These are phyloP conservation scores for Thecocarcelia acutangulata DNA, from an alignment of 2,888 invertebrate genomes.

Conservation along the genomic window DNA sequence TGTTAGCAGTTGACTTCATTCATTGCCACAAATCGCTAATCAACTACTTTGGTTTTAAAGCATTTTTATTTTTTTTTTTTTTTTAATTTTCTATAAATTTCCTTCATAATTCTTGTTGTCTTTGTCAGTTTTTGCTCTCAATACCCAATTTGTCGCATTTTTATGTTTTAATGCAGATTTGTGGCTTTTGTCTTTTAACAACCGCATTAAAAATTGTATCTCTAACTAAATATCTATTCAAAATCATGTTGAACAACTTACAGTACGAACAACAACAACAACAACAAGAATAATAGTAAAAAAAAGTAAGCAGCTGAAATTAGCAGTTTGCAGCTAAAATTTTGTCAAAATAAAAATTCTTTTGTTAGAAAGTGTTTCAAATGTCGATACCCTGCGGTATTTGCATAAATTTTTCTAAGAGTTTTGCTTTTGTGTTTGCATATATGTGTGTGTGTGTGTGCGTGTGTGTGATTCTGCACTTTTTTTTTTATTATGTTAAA, in stretches of 20 bases:
- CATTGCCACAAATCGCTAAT: slow-evolving; percentile 40
- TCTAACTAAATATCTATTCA: slow-evolving; percentile 61
- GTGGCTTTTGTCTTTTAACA: slow-evolving; percentile 58
- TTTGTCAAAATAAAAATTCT: slow-evolving; percentile 59
- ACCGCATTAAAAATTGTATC: slow-evolving; percentile 64
- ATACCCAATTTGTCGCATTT: slow-evolving; percentile 64
- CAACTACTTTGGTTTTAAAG: slow-evolving; percentile 48
- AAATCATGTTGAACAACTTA: slow-evolving; percentile 31
- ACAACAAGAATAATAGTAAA: not conserved
- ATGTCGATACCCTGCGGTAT: slow-evolving; percentile 70
- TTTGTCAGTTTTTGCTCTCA: slow-evolving; percentile 27
- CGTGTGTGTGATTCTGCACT: not conserved
- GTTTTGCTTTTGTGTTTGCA: not conserved
- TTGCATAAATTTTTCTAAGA: slow-evolving; percentile 49
- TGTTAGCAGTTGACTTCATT: slow-evolving; percentile 20
- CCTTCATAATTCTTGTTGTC: not conserved
- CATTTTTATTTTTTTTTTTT: too few relatives aligned
- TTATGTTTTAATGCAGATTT: slow-evolving; percentile 55
- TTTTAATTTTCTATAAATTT: slow-evolving; percentile 29
- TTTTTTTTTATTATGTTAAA: not conserved
- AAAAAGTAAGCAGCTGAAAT: slow-evolving; percentile 9
- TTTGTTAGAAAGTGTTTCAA: slow-evolving; percentile 67
- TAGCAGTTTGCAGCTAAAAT: slow-evolving; percentile 51
- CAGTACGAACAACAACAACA: slow-evolving; percentile 14
- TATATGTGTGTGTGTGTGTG: not conserved